Base-by-base conservation (phyloP, 1,140 invertebrate genomes). In the Lordiphosa collinella region DNA sequence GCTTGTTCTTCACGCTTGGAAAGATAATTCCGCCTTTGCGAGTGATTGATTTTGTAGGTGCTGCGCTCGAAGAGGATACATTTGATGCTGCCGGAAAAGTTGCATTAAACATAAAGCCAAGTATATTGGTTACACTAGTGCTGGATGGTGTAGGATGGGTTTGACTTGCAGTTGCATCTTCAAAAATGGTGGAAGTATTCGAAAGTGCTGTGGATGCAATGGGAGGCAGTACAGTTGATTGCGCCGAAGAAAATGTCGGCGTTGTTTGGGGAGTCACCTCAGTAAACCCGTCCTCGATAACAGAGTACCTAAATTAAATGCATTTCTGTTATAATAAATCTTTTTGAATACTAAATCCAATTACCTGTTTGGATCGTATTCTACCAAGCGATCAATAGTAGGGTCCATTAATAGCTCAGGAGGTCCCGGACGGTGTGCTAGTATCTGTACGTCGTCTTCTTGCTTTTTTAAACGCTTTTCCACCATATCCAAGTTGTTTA, bases 1-100 rank as follows among this genome's bases (percentile, higher is more conserved):
- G 95, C 76, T 97, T 97, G 87, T 96, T 96, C 87, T 96, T 96
- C 9, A 97, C 94, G 70, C 95, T 96, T 0, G 95, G 95, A 90
- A 97, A 97, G 88, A 97, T 96, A 68, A 97, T 92, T 37, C 94
- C 93, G 12, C 94, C 92, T 89, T 94, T 95, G 49, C 94, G 92
- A 32, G 70, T 72, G 2, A 59, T 11, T 5, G 86, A 66, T 60
- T 89, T 89, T 0, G 69, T 52, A 4, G 75, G 50, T 16, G 69
- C 61, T 25, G 61, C 14, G 35, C 51, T 60, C 59, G 44, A 63
- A 3, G 69, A 38, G 6, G 51, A n/a, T 4, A 37, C 51, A 1
- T 36, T 53, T 43, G 62, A 13, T 1, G 68, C 47, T 12, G 64
- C 47, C 2, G 72, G 56, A 0, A 53, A 38, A 2, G 65, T 60